Evolutionary conservation across 37 sponge, comb jelly and placozoan species (phyloP).

Genomic region (Tethya wilhelma): DNA sequence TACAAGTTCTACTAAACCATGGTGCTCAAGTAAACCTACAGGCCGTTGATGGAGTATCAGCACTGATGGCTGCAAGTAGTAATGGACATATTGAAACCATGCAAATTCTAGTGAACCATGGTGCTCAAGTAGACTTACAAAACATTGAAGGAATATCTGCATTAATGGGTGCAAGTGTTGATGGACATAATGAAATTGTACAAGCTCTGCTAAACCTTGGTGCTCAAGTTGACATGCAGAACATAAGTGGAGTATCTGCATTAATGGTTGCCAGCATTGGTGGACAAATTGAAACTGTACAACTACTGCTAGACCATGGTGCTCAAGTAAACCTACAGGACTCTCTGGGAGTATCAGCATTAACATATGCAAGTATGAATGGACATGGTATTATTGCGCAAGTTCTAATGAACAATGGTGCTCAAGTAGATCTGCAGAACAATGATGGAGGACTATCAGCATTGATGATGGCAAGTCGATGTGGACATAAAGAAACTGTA

Average conservation of each 20-base stretch:
- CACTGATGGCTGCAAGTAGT: too few species aligned
- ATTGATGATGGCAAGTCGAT: too few species aligned
- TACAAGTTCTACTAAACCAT: too few species aligned
- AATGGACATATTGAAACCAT: too few species aligned
- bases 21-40: too few species aligned
- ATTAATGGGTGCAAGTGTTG: neutral
- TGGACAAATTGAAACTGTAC: neutral
- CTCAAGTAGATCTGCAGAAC: too few species aligned
- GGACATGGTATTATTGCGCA: neutral
- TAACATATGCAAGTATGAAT: neutral
- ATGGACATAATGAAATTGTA: neutral
- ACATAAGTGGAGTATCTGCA: neutral
- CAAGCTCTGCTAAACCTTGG: neutral
- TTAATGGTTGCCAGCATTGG: neutral
- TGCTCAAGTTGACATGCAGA: neutral
- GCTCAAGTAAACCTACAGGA: neutral
- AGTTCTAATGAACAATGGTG: neutral
- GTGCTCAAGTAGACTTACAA: too few species aligned
- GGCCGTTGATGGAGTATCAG: too few species aligned
- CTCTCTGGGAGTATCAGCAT: neutral
- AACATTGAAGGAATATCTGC: too few species aligned
- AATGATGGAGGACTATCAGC: too few species aligned
- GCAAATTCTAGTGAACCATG: too few species aligned
- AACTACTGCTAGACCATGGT: neutral
- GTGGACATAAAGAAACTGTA: too few species aligned